A percentile compares a stretch with the other conserved stretches of the same genome.
These are phyloP conservation scores for Phrixothrix hirtus DNA, from an alignment of 2,888 invertebrate species.

Conservation along the genomic window DNA sequence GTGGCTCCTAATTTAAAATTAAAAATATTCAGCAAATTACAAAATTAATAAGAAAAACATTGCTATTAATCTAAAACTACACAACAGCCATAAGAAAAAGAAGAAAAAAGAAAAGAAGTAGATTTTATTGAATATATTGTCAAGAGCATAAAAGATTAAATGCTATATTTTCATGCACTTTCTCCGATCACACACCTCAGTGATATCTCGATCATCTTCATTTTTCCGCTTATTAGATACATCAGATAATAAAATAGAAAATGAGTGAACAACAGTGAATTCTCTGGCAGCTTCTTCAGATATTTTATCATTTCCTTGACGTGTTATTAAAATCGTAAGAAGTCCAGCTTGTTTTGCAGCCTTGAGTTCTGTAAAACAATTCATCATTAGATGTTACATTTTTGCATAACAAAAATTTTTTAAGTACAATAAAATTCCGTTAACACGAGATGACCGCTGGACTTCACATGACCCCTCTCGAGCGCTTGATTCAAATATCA, in stretches of 20 bases:
- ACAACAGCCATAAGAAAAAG: no score
- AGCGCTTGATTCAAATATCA: no score
- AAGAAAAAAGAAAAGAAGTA: no score
- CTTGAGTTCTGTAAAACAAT: constrained; percentile 70
- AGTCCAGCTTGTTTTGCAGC: constrained; percentile 80
- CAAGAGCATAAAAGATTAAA: constrained; percentile 15
- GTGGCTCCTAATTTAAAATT: constrained; percentile 49
- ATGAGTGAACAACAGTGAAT: constrained; percentile 64
- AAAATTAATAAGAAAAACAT: neutral
- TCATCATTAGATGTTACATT: neutral
- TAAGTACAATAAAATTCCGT: neutral
- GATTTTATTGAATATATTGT: no score
- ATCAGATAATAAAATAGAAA: constrained; percentile 61
- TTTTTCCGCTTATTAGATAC: constrained; percentile 49
- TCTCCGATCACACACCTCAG: constrained; percentile 47
- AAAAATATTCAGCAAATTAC: neutral
- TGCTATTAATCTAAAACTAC: no score
- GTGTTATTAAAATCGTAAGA: constrained; percentile 68
- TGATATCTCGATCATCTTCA: constrained; percentile 42
- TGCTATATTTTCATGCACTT: constrained; percentile 23
- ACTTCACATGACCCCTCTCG: no score
- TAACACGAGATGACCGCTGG: no score
- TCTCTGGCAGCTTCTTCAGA: constrained; percentile 61
- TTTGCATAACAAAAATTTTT: neutral
- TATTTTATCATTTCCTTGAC: constrained; percentile 79